Evolutionary conservation across 2,888 invertebrate species (phyloP).

Genomic region (Phragmatobia fuliginosa): DNA sequence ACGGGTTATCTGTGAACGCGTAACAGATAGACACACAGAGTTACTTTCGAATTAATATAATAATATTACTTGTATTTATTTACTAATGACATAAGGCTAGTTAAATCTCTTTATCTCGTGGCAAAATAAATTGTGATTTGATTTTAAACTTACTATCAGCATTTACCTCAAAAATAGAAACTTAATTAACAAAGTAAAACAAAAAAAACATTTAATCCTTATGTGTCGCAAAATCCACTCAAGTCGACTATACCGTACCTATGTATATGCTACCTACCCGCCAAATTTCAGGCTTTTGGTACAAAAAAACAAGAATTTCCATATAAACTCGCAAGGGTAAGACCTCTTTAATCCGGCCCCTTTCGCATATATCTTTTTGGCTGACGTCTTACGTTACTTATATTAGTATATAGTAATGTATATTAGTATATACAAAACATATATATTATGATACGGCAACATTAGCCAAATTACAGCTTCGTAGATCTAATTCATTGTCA

Average conservation of each 20-base stretch:
- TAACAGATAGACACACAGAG: too few relatives aligned
- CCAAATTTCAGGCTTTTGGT: background rate
- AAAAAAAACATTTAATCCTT: background rate
- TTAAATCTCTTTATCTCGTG: too few relatives aligned
- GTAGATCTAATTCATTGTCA: background rate
- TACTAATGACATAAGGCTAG: too few relatives aligned
- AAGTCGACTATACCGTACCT: background rate
- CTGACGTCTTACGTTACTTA: background rate
- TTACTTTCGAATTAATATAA: too few relatives aligned
- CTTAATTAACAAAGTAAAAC: background rate
- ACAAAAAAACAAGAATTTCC: background rate
- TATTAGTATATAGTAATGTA: too few relatives aligned
- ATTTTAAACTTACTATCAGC: too few relatives aligned
- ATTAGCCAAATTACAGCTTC: background rate
- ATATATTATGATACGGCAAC: background rate
- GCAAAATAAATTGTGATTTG: too few relatives aligned
- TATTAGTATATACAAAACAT: too few relatives aligned
- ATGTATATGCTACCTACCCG: background rate
- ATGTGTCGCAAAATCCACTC: background rate
- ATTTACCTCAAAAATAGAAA: too few relatives aligned
- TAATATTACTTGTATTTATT: too few relatives aligned
- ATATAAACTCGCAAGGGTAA: background rate
- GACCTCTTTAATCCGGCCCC: background rate
- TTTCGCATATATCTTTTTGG: background rate
- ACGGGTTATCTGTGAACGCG: too few relatives aligned